Evolutionary conservation across 2,888 invertebrate species (phyloP), one percentile per base, ranked within the genome.

Genomic region (Yponomeuta malinellus): DNA sequence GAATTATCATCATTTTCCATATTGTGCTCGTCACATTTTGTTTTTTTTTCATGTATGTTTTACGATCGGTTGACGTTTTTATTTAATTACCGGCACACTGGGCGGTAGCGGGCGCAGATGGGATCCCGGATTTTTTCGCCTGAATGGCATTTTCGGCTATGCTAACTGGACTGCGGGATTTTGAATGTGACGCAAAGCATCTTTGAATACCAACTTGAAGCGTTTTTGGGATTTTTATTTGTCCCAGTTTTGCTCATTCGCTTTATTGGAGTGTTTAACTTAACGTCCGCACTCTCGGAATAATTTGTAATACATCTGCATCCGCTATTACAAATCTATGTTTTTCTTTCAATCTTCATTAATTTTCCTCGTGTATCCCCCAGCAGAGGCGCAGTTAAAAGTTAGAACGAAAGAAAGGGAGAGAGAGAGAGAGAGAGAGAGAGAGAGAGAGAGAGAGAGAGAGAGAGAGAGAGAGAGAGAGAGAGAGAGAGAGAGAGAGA

Each of bases 51-150:
- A 67, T 33, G n/a, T 12, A 43, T 33, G 43, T 29, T 65, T 65
- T 31, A 65, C 68, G 68, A 23, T 59, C 68, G 52, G 43, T 10
- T 2, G 52, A 48, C 15, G 48, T 52, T 63, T 70, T 37, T 37
- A 70, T 70, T 70, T 70, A 70, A 70, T 70, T 70, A 70, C 70
- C 12, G 37, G 12, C n/a, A 12, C 10, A 23, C 33, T 15, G 52
- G 52, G 15, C 15, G 52, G 52, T n/a, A 43, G 63, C 70, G 63
- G 43, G n/a, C n/a, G 33, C 69, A 63, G 59, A 63, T 70, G 63
- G 69, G 63, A 63, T 76, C 76, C 74, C 77, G 77, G 73, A 72
- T 76, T 78, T 80, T 78, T 79, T 52, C 69, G 71, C 12, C 52
- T 5, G 70, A 64, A 63, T 68, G 71, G 71, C 71, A 73, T 73